Percentiles rank a stretch among this genome's conserved stretches.
Conservation (phyloP, 2,797 vertebrate species). For the Mormyrus hasselquistii region DNA sequence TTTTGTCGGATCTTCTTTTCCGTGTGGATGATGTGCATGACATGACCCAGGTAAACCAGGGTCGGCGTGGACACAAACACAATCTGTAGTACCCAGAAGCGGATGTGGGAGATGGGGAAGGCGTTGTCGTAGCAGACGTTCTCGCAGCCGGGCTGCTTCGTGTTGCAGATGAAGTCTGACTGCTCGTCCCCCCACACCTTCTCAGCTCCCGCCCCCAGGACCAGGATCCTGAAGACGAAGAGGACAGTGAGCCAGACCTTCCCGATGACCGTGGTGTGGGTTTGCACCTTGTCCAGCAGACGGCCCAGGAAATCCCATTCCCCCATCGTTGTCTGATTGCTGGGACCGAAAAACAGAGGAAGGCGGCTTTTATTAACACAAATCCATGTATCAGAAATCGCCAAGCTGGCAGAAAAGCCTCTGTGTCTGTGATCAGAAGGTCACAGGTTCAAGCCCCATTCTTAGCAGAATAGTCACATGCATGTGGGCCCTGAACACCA, state of each 20-base stretch:
- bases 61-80: conserved; percentile 70
- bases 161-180: conserved; percentile 89
- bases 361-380: neutral
- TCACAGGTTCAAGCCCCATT: neutral
- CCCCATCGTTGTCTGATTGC: conserved; percentile 63
- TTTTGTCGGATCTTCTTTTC: conserved; percentile 79
- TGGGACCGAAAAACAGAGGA: conserved; percentile 16
- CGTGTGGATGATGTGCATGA: conserved; percentile 68
- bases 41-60: conserved; percentile 64
- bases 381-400: neutral
- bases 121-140: conserved; percentile 88
- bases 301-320: conserved; percentile 90
- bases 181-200: conserved; percentile 93
- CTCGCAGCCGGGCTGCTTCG: conserved; percentile 84
- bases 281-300: conserved; percentile 88
- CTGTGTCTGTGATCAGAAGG: neutral
- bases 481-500: neutral
- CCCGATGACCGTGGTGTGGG: conserved; percentile 83
- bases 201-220: conserved; percentile 77
- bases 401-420: neutral
- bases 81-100: conserved; percentile 92
- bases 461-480: neutral
- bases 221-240: conserved; percentile 91
- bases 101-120: conserved; percentile 92
- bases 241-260: conserved; percentile 95